Conservation (phyloP, 1,140 invertebrate genomes). For the Drosophila lacertosa region DNA sequence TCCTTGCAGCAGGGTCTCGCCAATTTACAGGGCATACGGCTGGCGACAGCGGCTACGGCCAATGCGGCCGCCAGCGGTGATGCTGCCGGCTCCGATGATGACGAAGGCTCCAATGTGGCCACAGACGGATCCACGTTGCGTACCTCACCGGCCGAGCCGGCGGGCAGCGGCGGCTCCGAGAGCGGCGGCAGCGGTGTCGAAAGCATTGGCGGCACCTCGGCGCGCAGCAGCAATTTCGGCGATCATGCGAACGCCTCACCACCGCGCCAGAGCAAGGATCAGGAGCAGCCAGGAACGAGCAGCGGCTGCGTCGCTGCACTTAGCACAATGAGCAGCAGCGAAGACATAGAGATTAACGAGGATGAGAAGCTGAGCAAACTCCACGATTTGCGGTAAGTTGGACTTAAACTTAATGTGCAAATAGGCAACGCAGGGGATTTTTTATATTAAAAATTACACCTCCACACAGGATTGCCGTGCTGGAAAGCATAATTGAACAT, state of each 20-base stretch:
- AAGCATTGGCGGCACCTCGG: slow-evolving; percentile 95
- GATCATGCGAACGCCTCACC: slow-evolving; percentile 83
- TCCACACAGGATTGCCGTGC: slow-evolving; percentile 64
- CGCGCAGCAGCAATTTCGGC: slow-evolving; percentile 94
- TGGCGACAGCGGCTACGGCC: slow-evolving; percentile 67
- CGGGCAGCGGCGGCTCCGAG: slow-evolving; percentile 89
- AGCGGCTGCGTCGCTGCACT: slow-evolving; percentile 66
- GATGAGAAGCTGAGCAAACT: slow-evolving; percentile 85
- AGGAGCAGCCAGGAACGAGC: slow-evolving; percentile 66
- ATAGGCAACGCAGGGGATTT: too few species aligned
- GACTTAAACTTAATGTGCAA: too few species aligned
- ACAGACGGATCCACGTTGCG: slow-evolving; percentile 95
- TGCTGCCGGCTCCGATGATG: slow-evolving; percentile 92
- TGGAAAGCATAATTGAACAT: slow-evolving; percentile 80
- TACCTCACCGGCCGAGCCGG: slow-evolving; percentile 93
- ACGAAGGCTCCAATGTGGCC: slow-evolving; percentile 96
- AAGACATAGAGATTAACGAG: slow-evolving; percentile 84
- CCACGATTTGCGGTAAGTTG: slow-evolving; percentile 87
- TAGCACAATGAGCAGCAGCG: slow-evolving; percentile 72
- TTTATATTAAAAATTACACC: too few species aligned
- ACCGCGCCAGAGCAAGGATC: slow-evolving; percentile 63
- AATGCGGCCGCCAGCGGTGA: slow-evolving; percentile 88
- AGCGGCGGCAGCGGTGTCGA: slow-evolving; percentile 95
- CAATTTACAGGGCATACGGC: slow-evolving; percentile 73
- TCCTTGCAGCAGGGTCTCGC: slow-evolving; percentile 78